These are phyloP conservation scores for Myiotriccus ornatus DNA, from an alignment of 2,797 vertebrate genomes.

Conservation along the genomic window DNA sequence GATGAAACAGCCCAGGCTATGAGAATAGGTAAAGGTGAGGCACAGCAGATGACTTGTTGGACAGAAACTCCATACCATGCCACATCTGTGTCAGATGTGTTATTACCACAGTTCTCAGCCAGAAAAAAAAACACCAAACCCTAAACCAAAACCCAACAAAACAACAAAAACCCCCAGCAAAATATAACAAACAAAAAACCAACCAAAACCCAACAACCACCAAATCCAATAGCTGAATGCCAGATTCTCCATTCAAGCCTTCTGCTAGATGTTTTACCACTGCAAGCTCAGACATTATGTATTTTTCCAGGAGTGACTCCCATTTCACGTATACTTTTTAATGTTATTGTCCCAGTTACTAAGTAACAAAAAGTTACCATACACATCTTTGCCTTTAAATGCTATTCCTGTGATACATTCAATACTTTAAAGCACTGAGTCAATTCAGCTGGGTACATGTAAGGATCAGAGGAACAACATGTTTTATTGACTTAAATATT, in stretches of 20 bases:
- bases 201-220: neutral
- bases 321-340: slow-evolving; percentile 16
- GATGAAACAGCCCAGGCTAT: neutral
- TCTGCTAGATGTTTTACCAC: neutral
- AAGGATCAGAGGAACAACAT: neutral
- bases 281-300: neutral
- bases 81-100: neutral
- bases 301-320: neutral
- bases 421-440: neutral
- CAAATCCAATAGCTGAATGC: neutral
- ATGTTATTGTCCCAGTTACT: slow-evolving; percentile 25
- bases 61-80: neutral
- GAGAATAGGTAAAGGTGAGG: neutral
- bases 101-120: neutral
- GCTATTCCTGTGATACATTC: neutral
- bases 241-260: neutral
- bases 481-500: neutral
- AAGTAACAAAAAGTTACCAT: slow-evolving; percentile 3
- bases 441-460: neutral
- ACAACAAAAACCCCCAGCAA: neutral
- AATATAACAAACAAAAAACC: neutral
- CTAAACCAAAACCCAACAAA: neutral
- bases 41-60: neutral
- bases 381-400: neutral
- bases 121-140: neutral